Evolutionary conservation across 2,113 vertebrate genomes (phyloP).

Genomic region (Datnioides undecimradiatus): DNA sequence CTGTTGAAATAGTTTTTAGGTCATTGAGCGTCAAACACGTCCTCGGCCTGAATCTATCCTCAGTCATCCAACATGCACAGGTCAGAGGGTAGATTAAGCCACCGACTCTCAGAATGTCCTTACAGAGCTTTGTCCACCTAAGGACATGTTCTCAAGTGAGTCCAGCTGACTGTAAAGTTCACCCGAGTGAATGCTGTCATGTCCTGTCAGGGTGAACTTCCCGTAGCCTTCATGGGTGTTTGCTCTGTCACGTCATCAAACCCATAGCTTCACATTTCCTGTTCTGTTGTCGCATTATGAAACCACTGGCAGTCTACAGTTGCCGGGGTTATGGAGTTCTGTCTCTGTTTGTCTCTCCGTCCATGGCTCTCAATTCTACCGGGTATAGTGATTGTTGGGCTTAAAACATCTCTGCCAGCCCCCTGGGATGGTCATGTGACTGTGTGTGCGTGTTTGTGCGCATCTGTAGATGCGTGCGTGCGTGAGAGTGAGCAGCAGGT

Average conservation of each 20-base stretch:
- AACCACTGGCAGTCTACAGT: slow-evolving; percentile 32
- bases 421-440: slow-evolving; percentile 68
- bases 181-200: slow-evolving; percentile 60
- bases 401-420: slow-evolving; percentile 67
- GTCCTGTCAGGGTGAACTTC: slow-evolving; percentile 54
- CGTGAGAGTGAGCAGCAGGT: slow-evolving; percentile 57
- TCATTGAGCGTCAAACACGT: not conserved
- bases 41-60: slow-evolving; percentile 25
- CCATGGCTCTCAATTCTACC: slow-evolving; percentile 30
- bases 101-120: slow-evolving; percentile 24
- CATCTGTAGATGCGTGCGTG: not conserved
- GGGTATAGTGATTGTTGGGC: slow-evolving; percentile 42
- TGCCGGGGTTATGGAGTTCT: slow-evolving; percentile 11
- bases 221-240: slow-evolving; percentile 14
- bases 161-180: slow-evolving; percentile 62
- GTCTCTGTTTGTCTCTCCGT: slow-evolving; percentile 37
- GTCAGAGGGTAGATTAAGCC: slow-evolving; percentile 32
- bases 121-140: slow-evolving; percentile 42
- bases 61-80: slow-evolving; percentile 26
- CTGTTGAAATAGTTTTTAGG: slow-evolving; percentile 35
- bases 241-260: slow-evolving; percentile 35
- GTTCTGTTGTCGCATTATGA: not conserved
- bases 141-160: slow-evolving; percentile 50
- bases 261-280: slow-evolving; percentile 21
- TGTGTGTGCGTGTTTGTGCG: slow-evolving; percentile 1